phyloP scores from a whole-genome alignment of 2,888 invertebrate genomes.

The Cactoblastis cactorum region DNA sequence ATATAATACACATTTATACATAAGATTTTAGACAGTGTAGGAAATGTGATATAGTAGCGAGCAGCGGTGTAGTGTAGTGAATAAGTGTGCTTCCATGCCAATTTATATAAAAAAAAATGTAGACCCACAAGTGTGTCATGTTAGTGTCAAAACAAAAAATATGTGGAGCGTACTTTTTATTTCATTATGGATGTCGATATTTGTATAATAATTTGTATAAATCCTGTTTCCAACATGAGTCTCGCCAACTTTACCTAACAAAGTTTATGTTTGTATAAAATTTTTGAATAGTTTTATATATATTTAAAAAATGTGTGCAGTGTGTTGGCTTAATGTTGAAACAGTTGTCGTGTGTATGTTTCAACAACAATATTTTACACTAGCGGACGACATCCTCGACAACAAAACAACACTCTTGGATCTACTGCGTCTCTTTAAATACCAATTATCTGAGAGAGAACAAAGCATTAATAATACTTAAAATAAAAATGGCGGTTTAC shows the following conservation, averaged over 20 bases:
- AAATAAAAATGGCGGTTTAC: slow-evolving; percentile 16
- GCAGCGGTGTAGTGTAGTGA: slow-evolving; percentile 34
- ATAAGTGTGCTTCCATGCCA: slow-evolving; percentile 50
- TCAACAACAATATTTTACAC: slow-evolving; percentile 31
- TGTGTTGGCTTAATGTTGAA: slow-evolving; percentile 67
- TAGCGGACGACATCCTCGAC: slow-evolving; percentile 43
- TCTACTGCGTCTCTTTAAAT: slow-evolving; percentile 49
- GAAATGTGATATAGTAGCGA: slow-evolving; percentile 34
- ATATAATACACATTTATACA: slow-evolving; percentile 30
- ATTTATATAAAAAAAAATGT: slow-evolving; percentile 36
- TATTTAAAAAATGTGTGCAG: slow-evolving; percentile 62
- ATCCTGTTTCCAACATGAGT: slow-evolving; percentile 1
- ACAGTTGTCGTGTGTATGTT: slow-evolving; percentile 31
- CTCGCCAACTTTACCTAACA: slow-evolving; percentile 5
- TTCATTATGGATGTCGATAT: slow-evolving; percentile 13
- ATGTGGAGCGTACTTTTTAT: slow-evolving; percentile 6
- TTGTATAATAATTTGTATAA: slow-evolving; percentile 2
- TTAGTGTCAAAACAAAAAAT: slow-evolving; percentile 34
- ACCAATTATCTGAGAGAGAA: slow-evolving; percentile 18
- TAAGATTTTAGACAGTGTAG: slow-evolving; percentile 28
- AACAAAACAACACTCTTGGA: slow-evolving; percentile 61
- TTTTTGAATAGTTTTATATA: slow-evolving; percentile 21
- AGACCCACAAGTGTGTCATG: slow-evolving; percentile 69
- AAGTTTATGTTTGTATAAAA: neutral
- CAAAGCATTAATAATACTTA: slow-evolving; percentile 16